Evolutionary conservation across 1,140 invertebrate genomes (phyloP).

Genomic region (Hypsibius dujardini): DNA sequence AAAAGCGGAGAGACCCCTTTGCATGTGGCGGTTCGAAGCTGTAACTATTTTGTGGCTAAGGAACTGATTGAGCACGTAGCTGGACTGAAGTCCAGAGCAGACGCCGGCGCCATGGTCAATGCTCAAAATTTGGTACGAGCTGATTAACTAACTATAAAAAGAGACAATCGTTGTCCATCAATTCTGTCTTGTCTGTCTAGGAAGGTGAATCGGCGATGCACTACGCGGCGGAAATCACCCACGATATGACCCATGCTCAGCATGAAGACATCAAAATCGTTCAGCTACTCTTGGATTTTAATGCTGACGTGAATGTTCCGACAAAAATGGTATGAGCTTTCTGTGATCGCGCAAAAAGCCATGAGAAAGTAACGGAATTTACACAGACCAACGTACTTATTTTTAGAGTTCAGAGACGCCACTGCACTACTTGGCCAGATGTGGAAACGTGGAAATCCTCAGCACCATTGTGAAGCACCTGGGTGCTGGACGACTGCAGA

Average conservation of each 20-base stretch:
- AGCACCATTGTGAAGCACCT: constrained; percentile 80
- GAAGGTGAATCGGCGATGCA: constrained; percentile 84
- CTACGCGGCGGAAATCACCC: constrained; percentile 40
- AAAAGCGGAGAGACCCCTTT: constrained; percentile 36
- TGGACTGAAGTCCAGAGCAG: constrained; percentile 20
- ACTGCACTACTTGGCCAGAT: constrained; percentile 79
- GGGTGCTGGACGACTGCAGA: constrained; percentile 63
- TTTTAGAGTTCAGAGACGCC: constrained; percentile 66
- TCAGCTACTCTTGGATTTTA: constrained; percentile 63
- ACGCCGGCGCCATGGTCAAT: constrained; percentile 33
- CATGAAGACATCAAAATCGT: constrained; percentile 78
- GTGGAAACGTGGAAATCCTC: constrained; percentile 88
- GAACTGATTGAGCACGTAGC: constrained; percentile 31
- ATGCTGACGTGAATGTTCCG: constrained; percentile 64
- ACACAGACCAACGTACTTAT: background rate
- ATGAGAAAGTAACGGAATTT: too few species aligned
- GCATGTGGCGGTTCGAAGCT: constrained; percentile 37
- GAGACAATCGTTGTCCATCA: too few species aligned
- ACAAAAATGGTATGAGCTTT: constrained; percentile 45
- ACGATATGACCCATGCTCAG: constrained; percentile 37
- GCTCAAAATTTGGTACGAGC: constrained; percentile 34
- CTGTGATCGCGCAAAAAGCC: background rate
- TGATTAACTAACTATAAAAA: background rate
- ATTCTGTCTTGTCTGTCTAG: constrained; percentile 29
- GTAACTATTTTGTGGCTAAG: constrained; percentile 35